These are phyloP conservation scores for Psammodynastes pulverulentus DNA, from an alignment of 2,113 vertebrate species.

Conservation along the genomic window DNA sequence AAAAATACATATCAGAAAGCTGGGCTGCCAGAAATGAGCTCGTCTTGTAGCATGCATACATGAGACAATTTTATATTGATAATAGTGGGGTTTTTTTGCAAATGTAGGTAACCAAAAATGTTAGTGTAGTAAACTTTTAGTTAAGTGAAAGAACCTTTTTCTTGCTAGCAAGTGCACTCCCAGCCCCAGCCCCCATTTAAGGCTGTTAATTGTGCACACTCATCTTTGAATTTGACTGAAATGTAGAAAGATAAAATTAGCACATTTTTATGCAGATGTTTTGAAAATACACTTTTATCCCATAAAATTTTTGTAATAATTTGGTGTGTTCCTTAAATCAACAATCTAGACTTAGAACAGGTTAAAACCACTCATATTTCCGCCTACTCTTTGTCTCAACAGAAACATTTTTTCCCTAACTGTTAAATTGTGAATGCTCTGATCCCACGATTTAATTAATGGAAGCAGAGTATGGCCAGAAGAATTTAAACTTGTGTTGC, in stretches of 20 bases:
- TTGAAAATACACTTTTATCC: background rate
- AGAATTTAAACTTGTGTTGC: background rate
- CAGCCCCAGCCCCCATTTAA: conserved; percentile 2
- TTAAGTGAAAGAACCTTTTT: conserved; percentile 46
- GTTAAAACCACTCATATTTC: background rate
- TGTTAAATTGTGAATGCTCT: background rate
- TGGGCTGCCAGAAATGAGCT: conserved; percentile 29
- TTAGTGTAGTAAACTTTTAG: conserved; percentile 62
- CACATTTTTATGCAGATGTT: conserved; percentile 11
- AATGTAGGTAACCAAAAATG: conserved; percentile 44
- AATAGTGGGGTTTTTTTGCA: conserved; percentile 51
- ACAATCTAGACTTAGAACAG: background rate
- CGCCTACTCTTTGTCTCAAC: background rate
- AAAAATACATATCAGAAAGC: conserved; percentile 27
- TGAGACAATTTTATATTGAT: conserved; percentile 57
- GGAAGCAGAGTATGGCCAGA: background rate
- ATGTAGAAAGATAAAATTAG: background rate
- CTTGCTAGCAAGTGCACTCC: conserved; percentile 25
- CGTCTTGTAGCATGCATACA: conserved; percentile 37
- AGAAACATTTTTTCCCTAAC: background rate
- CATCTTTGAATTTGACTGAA: fast-evolving
- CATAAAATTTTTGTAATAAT: conserved; percentile 29
- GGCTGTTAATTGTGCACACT: background rate
- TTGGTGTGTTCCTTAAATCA: background rate
- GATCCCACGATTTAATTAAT: background rate